phyloP scores from a whole-genome alignment of 2,888 invertebrate genomes.

The Siphonodentalium dalli region DNA sequence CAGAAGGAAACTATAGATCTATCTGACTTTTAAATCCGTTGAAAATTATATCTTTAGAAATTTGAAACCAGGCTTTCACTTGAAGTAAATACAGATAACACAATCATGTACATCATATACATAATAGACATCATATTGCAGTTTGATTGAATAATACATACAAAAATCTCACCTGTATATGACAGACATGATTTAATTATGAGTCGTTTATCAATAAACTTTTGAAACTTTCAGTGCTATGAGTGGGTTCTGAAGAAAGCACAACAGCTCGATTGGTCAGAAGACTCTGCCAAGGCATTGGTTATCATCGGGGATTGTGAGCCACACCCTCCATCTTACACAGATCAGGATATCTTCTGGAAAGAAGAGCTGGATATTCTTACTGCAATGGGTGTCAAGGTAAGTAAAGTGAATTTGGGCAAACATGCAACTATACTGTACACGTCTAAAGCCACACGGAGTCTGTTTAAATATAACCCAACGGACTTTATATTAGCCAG shows the following conservation, averaged over 20 bases:
- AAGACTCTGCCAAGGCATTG: conserved; percentile 58
- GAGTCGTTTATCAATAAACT: not conserved
- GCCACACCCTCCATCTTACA: conserved; percentile 53
- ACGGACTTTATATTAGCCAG: too few species aligned
- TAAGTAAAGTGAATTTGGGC: conserved; percentile 13
- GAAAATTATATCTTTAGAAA: too few species aligned
- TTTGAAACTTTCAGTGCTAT: conserved; percentile 46
- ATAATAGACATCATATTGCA: too few species aligned
- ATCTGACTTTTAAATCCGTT: too few species aligned
- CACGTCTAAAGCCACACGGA: not conserved
- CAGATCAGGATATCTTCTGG: conserved; percentile 56
- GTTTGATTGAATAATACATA: too few species aligned
- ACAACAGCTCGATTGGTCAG: conserved; percentile 57
- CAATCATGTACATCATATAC: too few species aligned
- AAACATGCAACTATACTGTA: not conserved
- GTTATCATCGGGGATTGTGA: conserved; percentile 57
- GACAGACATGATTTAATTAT: too few species aligned
- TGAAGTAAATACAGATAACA: too few species aligned
- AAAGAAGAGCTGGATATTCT: conserved; percentile 50
- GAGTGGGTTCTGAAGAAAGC: conserved; percentile 57
- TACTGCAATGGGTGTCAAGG: conserved; percentile 57
- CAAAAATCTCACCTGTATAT: too few species aligned
- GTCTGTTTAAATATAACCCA: too few species aligned
- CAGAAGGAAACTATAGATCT: too few species aligned
- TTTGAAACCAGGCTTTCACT: too few species aligned